These are phyloP conservation scores for Gasterosteus nipponicus DNA, from an alignment of 2,113 vertebrate genomes.

Conservation along the genomic window DNA sequence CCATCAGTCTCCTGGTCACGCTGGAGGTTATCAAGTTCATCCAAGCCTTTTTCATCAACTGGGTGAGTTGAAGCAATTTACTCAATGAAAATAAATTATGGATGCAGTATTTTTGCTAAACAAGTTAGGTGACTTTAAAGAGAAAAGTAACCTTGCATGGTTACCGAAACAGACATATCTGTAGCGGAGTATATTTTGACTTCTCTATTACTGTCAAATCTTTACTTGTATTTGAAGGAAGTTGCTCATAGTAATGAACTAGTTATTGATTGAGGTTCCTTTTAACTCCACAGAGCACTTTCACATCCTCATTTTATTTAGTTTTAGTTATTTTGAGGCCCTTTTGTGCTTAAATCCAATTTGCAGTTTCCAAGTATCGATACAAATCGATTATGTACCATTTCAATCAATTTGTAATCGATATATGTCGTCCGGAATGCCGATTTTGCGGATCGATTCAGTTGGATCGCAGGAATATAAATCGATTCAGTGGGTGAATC, in stretches of 20 bases:
- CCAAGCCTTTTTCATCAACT: slow-evolving; percentile 99
- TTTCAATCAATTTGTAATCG: too few species aligned
- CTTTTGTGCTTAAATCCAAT: neutral
- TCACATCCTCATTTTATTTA: neutral
- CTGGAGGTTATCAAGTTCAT: slow-evolving; percentile 99
- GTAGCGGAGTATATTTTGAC: too few species aligned
- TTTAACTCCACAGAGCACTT: neutral
- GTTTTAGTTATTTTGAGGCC: slow-evolving; percentile 45
- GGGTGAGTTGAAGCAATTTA: slow-evolving; percentile 84
- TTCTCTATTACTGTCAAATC: neutral
- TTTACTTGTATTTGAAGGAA: neutral
- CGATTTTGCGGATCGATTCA: too few species aligned
- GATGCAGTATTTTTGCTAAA: neutral
- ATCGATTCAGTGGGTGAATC: too few species aligned
- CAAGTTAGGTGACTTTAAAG: too few species aligned
- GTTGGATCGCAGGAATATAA: too few species aligned
- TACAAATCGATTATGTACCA: too few species aligned
- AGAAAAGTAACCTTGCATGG: too few species aligned
- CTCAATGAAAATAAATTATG: neutral
- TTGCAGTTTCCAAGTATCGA: too few species aligned
- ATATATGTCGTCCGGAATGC: too few species aligned
- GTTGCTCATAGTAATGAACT: neutral
- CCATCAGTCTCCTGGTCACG: slow-evolving; percentile 97
- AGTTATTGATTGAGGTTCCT: neutral
- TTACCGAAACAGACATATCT: too few species aligned